phyloP scores from a whole-genome alignment of 2,113 vertebrate species.

The Hippotragus niger region DNA sequence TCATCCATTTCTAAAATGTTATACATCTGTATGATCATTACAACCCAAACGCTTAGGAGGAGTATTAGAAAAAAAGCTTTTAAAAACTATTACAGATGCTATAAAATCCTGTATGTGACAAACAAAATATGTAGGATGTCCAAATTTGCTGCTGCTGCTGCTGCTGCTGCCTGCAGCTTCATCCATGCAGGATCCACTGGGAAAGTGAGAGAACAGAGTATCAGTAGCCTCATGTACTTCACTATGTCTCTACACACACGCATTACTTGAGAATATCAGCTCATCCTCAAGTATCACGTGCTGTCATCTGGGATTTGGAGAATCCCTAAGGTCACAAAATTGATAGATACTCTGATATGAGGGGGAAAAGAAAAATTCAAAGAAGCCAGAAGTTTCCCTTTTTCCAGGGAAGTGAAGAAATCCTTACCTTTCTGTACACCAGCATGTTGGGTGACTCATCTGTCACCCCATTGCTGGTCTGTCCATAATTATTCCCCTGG shows the following conservation, averaged over 20 bases:
- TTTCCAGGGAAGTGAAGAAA: neutral
- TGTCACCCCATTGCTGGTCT: constrained; percentile 93
- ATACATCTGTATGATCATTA: neutral
- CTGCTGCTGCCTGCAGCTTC: neutral
- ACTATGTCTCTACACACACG: too few relatives aligned
- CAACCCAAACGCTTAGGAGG: neutral
- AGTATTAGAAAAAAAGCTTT: neutral
- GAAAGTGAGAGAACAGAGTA: neutral
- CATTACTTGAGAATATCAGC: neutral
- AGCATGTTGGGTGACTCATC: constrained; percentile 98
- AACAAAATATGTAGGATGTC: neutral
- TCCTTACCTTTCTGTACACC: constrained; percentile 98
- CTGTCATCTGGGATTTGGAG: neutral
- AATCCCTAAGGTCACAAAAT: neutral
- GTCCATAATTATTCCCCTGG: constrained; percentile 93
- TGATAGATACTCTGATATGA: neutral
- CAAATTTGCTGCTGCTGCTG: neutral
- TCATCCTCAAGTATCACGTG: neutral
- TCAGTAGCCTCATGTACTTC: neutral
- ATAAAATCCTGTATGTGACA: neutral
- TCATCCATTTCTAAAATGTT: neutral
- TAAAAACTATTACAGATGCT: neutral
- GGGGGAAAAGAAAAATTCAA: neutral
- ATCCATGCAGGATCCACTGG: neutral
- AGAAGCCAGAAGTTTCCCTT: neutral